A percentile compares a stretch with the other conserved stretches of the same genome.
Conservation (phyloP, 1,140 invertebrate genomes). For the Polypedilum pembai region DNA sequence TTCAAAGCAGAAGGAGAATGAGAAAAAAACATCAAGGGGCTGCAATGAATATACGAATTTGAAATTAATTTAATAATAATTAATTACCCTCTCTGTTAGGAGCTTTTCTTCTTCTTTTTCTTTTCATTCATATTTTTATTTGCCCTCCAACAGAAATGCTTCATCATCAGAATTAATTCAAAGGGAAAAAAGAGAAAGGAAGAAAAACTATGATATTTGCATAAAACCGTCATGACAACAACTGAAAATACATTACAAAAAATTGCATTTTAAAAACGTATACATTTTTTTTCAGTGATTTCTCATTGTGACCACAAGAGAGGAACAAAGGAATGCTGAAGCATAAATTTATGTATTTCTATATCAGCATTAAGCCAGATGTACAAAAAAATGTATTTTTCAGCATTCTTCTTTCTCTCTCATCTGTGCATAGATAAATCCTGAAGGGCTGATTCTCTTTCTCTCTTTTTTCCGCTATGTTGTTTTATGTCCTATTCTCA, state of each 20-base stretch:
- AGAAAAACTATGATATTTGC: not conserved
- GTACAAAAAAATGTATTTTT: not conserved
- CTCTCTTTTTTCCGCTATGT: too few species aligned
- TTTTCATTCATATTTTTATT: constrained; percentile 24
- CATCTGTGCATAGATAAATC: too few species aligned
- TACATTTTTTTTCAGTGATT: not conserved
- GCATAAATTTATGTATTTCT: not conserved
- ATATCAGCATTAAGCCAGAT: not conserved
- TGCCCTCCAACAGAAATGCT: constrained; percentile 1
- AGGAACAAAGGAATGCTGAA: not conserved
- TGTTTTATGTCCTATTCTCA: too few species aligned
- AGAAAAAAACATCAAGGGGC: not conserved
- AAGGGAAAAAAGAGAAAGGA: not conserved
- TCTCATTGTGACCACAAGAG: not conserved
- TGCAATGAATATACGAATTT: not conserved
- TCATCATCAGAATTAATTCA: constrained; percentile 6
- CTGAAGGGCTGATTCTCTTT: too few species aligned
- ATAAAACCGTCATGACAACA: not conserved
- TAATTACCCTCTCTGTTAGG: not conserved
- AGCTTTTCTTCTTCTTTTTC: constrained; percentile 29
- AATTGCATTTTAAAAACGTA: not conserved
- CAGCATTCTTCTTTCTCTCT: too few species aligned
- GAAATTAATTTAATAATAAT: not conserved
- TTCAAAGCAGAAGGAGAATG: not conserved
- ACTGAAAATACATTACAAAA: not conserved